Evolutionary conservation across 2,797 vertebrate genomes (phyloP).

Genomic region (Antrozous pallidus): DNA sequence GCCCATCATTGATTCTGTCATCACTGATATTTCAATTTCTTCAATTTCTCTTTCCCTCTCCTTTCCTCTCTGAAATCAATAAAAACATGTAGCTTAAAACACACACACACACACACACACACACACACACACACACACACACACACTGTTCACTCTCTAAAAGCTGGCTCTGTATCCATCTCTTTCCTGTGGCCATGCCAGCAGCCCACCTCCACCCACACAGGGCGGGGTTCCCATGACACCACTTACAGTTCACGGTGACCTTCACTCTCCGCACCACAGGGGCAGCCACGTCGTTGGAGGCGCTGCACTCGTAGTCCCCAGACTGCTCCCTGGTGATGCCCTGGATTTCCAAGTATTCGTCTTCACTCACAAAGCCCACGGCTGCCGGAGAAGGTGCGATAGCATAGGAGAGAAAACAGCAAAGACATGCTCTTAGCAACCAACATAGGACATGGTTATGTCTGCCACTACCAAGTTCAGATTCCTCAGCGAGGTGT

Average conservation of each 20-base stretch:
- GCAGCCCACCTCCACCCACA: accelerated
- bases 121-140: too few relatives aligned
- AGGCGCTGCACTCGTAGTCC: slow-evolving; percentile 95
- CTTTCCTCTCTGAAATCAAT: too few relatives aligned
- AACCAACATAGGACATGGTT: background rate
- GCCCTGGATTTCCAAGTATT: slow-evolving; percentile 93
- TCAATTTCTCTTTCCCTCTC: too few relatives aligned
- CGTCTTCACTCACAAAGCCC: slow-evolving; percentile 92
- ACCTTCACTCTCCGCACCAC: slow-evolving; percentile 94
- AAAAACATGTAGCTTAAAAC: too few relatives aligned
- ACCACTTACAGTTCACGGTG: slow-evolving; percentile 95
- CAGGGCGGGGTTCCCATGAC: accelerated
- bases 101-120: too few relatives aligned
- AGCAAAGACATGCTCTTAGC: background rate
- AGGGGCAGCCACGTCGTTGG: slow-evolving; percentile 92
- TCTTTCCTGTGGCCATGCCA: too few relatives aligned
- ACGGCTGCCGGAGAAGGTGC: slow-evolving; percentile 79
- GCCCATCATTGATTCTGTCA: too few relatives aligned
- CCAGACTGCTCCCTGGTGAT: slow-evolving; percentile 96
- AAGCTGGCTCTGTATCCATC: too few relatives aligned
- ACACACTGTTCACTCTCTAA: too few relatives aligned
- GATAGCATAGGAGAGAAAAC: background rate
- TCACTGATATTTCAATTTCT: too few relatives aligned
- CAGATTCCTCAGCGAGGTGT: background rate
- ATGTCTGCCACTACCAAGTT: background rate